Evolutionary conservation across 2,797 vertebrate genomes (phyloP).

Genomic region (Diplodus puntazzo): DNA sequence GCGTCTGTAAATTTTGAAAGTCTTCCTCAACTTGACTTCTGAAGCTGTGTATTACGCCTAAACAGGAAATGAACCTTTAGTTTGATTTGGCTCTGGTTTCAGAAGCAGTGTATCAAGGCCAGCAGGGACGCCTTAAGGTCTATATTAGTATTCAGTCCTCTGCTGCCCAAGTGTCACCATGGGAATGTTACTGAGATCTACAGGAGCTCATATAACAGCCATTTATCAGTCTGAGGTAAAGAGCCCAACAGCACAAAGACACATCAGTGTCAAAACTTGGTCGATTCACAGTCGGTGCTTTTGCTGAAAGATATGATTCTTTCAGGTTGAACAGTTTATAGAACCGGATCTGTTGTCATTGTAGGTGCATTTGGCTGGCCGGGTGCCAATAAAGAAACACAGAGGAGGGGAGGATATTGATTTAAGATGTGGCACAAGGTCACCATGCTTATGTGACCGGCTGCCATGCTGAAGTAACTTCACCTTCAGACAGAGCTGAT

Average conservation of each 20-base stretch:
- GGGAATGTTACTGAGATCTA: conserved; percentile 43
- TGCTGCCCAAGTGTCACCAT: conserved; percentile 51
- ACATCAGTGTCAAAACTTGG: background rate
- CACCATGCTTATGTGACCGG: background rate
- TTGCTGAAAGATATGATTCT: background rate
- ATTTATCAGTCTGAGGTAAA: conserved; percentile 44
- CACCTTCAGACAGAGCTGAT: background rate
- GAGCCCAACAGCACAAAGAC: background rate
- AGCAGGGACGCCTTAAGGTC: conserved; percentile 51
- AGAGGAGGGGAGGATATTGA: background rate
- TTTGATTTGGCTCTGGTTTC: conserved; percentile 40
- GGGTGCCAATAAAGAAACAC: background rate
- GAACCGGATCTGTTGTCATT: background rate
- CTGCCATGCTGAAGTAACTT: background rate
- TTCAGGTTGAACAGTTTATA: background rate
- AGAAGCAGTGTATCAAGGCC: conserved; percentile 35
- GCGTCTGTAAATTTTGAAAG: background rate
- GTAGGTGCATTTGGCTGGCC: background rate
- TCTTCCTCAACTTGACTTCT: background rate
- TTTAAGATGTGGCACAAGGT: conserved; percentile 16
- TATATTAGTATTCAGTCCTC: conserved; percentile 69
- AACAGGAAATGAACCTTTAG: conserved; percentile 42
- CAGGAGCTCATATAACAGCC: conserved; percentile 27
- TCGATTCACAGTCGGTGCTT: background rate
- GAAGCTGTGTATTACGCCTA: conserved; percentile 1